Base-by-base conservation (phyloP, 2,797 vertebrate species). In the Harpagifer antarcticus region DNA sequence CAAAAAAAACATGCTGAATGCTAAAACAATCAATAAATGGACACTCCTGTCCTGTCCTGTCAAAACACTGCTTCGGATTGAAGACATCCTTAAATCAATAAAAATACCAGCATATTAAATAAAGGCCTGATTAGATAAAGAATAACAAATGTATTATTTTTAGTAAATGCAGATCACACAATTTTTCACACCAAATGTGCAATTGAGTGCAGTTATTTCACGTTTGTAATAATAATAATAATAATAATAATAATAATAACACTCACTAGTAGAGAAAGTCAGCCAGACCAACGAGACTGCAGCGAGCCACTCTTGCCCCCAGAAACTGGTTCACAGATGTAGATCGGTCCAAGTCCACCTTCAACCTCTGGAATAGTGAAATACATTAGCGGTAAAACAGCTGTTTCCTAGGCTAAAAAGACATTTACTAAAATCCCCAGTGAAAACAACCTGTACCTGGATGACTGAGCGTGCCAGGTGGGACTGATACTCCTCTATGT, bases 181-280 rank as follows among this genome's bases (percentile, higher is more conserved):
- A 60, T 13, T 27, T 27, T 27, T 27, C 23, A 27, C 23, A 27
- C 23, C 23, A n/a, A 12, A n/a, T 40, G 27, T 27, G 4, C 27
- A 9, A 8, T 13, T 57, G 33, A 19, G 33, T 37, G 27, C 53
- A 55, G 17, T 17, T 55, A 33, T 67, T 52, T 54, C 5, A 19
- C 40, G 3, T 58, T 43, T 49, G 4, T 13, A 20, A 52, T 50
- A 9, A n/a, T 6, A 2, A n/a, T 13, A 19, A 52, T 50, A 9
- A n/a, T n/a, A n/a, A n/a, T 50, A 9, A n/a, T 6, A 2, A n/a
- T 6, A 3, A 27, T 17, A 20, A 20, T 33, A 14, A 27, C 14
- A 83, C 83, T 23, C 62, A 98, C 97, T 93, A 97, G 87, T 97
- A 95, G 68, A 99, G 94, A 82, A 99, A 98, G 69, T 97, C 93